Evolutionary conservation across 2,797 vertebrate species (phyloP), one percentile per base, ranked within the genome.

Genomic region (Knipowitschia caucasica): DNA sequence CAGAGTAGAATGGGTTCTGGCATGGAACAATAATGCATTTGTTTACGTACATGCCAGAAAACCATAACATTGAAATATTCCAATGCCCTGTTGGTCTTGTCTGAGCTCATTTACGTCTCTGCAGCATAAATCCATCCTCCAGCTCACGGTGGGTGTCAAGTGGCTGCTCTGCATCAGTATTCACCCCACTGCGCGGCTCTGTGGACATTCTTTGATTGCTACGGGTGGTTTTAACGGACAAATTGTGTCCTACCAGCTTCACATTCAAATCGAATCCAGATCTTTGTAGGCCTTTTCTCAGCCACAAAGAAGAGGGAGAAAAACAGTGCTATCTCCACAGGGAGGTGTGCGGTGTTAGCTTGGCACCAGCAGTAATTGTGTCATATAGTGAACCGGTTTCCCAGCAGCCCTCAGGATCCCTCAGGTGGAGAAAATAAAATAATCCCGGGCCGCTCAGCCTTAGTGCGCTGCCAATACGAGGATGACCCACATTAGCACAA

Each of bases 401-500:
- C 27, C 18, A 60, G 63, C 27, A 57, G 12, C 31, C 49, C 43
- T 62, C 15, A 10, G 42, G 58, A 59, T 67, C 60, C 64, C 62
- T 44, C 30, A 63, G 66, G 65, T 72, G 53, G 7, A 51, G 27
- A 64, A 24, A 30, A 68, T 62, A 55, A 66, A 39, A 9, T 34
- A 57, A 71, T 62, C 56, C 46, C 45, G 62, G 7, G 46, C 51
- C 59, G 49, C 31, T 57, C 38, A 49, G 56, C 29, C 0, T 42
- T 25, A 1, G 53, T 46, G 53, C 23, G 50, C 42, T 62, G 45
- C 54, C 59, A 69, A 47, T 38, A 44, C 33, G 53, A 69, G 39
- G 43, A 64, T 52, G 71, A 69, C 60, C 49, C 58, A 78, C 42
- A 81, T 73, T 56, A 71, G 50, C 53, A 64, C 23, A 53, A 56